Conservation (phyloP, 2,888 invertebrate species). For the Machimus rusticus region DNA sequence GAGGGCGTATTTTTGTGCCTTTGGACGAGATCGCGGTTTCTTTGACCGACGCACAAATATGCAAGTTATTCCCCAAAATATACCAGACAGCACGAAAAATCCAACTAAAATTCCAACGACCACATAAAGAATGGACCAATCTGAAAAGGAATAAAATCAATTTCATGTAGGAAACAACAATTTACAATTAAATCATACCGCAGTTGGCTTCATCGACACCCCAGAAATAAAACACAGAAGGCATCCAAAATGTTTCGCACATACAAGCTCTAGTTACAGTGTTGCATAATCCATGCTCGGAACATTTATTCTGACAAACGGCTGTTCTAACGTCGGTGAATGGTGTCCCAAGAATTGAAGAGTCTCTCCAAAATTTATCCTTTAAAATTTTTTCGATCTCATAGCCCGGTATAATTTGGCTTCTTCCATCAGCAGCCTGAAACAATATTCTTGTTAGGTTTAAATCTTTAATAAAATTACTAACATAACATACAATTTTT, state of each 20-base stretch:
- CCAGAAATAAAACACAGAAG: slow-evolving; percentile 75
- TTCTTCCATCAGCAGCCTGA: slow-evolving; percentile 55
- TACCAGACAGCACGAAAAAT: slow-evolving; percentile 69
- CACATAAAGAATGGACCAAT: slow-evolving; percentile 94
- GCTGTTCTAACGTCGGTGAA: slow-evolving; percentile 81
- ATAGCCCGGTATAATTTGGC: slow-evolving; percentile 66
- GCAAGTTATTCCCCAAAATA: slow-evolving; percentile 72
- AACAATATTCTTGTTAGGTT: slow-evolving; percentile 42
- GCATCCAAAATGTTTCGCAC: slow-evolving; percentile 98
- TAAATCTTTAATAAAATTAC: neutral
- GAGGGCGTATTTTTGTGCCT: slow-evolving; percentile 73
- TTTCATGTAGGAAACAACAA: neutral
- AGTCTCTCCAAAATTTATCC: slow-evolving; percentile 74
- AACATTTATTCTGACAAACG: slow-evolving; percentile 92
- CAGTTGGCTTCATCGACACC: slow-evolving; percentile 79
- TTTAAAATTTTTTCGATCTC: slow-evolving; percentile 73
- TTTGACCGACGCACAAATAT: slow-evolving; percentile 66
- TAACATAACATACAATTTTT: slow-evolving; percentile 64
- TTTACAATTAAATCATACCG: slow-evolving; percentile 65
- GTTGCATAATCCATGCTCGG: slow-evolving; percentile 89
- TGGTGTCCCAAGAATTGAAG: slow-evolving; percentile 73
- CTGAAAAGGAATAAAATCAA: slow-evolving; percentile 62
- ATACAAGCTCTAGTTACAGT: slow-evolving; percentile 82
- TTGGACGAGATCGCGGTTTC: slow-evolving; percentile 66
- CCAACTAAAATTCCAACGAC: slow-evolving; percentile 75